These are phyloP conservation scores for Eubucco bourcierii DNA, from an alignment of 2,113 vertebrate species.

Conservation along the genomic window DNA sequence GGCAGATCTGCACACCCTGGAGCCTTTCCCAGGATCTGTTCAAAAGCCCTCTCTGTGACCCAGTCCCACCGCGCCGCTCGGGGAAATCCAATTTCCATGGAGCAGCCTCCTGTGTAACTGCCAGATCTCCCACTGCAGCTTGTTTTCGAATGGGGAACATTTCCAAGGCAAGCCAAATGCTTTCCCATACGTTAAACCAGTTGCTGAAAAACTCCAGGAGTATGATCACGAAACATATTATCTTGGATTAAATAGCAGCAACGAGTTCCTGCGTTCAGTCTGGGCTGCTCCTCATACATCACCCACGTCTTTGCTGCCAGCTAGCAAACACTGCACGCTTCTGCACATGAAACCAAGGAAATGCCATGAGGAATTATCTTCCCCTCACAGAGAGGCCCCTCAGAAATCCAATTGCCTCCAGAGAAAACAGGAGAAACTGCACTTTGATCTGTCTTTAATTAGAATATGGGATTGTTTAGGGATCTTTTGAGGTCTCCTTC, in stretches of 20 bases:
- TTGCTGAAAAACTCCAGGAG: conserved; percentile 15
- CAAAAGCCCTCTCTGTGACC: neutral
- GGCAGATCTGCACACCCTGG: neutral
- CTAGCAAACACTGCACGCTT: neutral
- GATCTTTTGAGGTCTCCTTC: conserved; percentile 35
- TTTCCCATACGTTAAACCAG: conserved; percentile 8
- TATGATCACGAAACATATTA: neutral
- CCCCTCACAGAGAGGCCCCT: neutral
- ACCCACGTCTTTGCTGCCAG: conserved; percentile 28
- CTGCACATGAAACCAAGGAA: conserved; percentile 12
- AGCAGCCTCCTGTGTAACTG: neutral
- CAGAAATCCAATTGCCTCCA: conserved; percentile 10
- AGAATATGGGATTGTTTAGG: neutral
- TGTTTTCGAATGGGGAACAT: conserved; percentile 13
- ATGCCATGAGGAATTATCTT: conserved; percentile 6
- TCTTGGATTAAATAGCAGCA: conserved; percentile 8
- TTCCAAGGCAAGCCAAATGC: conserved; percentile 8
- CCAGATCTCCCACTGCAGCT: conserved; percentile 33
- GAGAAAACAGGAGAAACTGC: neutral
- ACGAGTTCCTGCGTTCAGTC: neutral
- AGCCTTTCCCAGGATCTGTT: neutral
- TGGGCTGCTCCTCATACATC: conserved; percentile 17
- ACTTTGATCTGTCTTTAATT: conserved; percentile 49
- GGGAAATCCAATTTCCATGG: neutral
- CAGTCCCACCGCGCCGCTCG: neutral